A percentile compares a stretch with the other conserved stretches of the same genome.
Evolutionary conservation across 2,888 invertebrate species (phyloP).

Genomic region (Acronicta aceris): DNA sequence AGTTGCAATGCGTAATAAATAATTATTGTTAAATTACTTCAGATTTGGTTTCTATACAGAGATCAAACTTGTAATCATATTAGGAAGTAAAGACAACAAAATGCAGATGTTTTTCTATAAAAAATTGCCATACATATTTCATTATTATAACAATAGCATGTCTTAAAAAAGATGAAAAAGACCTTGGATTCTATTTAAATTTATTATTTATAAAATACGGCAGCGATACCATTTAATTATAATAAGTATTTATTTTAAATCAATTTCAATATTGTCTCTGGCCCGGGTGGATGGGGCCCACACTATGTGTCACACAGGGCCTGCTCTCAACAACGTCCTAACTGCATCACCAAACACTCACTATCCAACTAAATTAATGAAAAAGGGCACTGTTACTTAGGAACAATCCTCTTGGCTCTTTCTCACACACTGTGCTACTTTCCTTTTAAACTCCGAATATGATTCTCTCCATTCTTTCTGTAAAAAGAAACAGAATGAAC

Average conservation of each 20-base stretch:
- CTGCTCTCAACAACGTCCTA: conserved; percentile 74
- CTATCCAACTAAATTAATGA: conserved; percentile 84
- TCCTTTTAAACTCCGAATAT: conserved; percentile 98
- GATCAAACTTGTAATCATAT: conserved; percentile 78
- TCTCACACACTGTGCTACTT: conserved; percentile 99
- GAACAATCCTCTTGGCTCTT: conserved; percentile 99
- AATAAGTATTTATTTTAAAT: conserved; percentile 87
- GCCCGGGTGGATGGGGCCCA: conserved; percentile 73
- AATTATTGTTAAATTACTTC: conserved; percentile 66
- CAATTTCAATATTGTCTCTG: conserved; percentile 89
- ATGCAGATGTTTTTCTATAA: conserved; percentile 86
- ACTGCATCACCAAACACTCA: conserved; percentile 85
- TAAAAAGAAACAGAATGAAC: conserved; percentile 88
- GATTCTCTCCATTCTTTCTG: conserved; percentile 99
- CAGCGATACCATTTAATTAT: conserved; percentile 87
- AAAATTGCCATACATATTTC: conserved; percentile 86
- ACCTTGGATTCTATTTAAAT: conserved; percentile 86
- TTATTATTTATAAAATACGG: conserved; percentile 88
- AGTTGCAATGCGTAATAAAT: conserved; percentile 70
- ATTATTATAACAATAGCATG: conserved; percentile 86
- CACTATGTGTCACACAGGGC: conserved; percentile 72
- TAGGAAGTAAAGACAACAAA: conserved; percentile 73
- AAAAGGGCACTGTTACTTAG: conserved; percentile 91
- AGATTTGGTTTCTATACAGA: conserved; percentile 84
- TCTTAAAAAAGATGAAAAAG: conserved; percentile 89